These are phyloP conservation scores for Agapornis roseicollis DNA, from an alignment of 2,113 vertebrate species.

Conservation along the genomic window DNA sequence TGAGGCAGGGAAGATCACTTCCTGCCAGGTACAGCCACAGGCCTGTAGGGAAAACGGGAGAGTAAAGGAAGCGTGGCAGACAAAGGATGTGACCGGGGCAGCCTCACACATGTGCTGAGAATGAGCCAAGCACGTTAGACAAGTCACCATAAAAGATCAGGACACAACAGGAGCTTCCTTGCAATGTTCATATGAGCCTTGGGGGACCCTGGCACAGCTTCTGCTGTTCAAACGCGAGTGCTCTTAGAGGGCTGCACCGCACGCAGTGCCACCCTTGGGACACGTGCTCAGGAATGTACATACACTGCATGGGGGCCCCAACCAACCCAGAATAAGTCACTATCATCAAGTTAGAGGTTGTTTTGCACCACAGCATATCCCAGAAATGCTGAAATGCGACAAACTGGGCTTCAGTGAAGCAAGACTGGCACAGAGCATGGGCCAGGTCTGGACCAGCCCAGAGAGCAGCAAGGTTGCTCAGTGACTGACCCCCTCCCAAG, in stretches of 20 bases:
- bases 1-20: conserved; percentile 89
- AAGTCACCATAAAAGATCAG: not conserved
- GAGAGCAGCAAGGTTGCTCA: accelerated
- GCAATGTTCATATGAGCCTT: accelerated
- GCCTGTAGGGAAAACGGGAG: conserved; percentile 75
- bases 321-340: not conserved
- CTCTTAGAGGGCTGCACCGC: not conserved
- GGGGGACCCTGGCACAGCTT: not conserved
- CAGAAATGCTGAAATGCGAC: not conserved
- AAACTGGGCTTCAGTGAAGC: not conserved
- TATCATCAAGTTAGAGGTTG: not conserved
- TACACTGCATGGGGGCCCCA: not conserved
- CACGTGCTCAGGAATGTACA: too few species aligned
- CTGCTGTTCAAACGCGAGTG: accelerated
- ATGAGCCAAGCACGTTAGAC: not conserved
- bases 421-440: not conserved
- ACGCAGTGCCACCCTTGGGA: not conserved
- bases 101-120: not conserved
- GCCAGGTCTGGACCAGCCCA: not conserved
- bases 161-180: not conserved
- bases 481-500: not conserved
- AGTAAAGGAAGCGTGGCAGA: conserved; percentile 15
- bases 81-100: not conserved
- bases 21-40: conserved; percentile 95
- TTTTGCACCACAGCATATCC: not conserved